Percentiles rank a stretch among this genome's conserved stretches.
Conservation (phyloP, 2,888 invertebrate genomes). For the Folsomia manolachei region DNA sequence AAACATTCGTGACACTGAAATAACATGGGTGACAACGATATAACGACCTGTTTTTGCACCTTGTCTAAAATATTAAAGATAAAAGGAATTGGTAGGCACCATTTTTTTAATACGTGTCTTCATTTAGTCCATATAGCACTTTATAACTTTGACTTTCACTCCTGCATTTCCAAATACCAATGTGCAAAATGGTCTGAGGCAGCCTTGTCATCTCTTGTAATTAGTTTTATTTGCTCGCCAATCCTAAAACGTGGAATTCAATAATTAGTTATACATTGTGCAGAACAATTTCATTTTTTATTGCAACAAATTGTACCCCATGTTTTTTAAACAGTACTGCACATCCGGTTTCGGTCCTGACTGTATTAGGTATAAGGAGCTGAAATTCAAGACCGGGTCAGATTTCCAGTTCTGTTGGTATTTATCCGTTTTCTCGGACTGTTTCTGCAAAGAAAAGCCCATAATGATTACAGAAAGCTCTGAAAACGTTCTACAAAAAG, state of each 20-base stretch:
- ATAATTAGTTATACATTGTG: neutral
- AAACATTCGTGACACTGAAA: no score
- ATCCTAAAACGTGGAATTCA: neutral
- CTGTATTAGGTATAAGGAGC: conserved; percentile 1
- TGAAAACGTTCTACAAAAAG: no score
- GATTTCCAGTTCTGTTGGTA: conserved; percentile 3
- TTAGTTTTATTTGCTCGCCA: conserved; percentile 6
- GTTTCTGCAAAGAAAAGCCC: conserved; percentile 11
- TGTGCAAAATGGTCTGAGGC: neutral
- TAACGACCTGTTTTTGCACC: no score
- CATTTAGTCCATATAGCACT: no score
- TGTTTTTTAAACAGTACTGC: conserved; percentile 2
- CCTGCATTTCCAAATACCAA: conserved; percentile 9
- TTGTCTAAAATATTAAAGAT: no score
- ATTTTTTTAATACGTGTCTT: no score
- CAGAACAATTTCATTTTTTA: neutral
- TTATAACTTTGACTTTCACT: no score
- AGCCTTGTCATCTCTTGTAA: neutral
- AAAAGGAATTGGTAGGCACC: no score
- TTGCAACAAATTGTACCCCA: no score
- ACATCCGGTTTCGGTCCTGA: neutral
- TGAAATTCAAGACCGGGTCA: neutral
- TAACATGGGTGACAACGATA: no score
- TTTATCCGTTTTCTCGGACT: neutral
- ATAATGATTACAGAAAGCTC: no score